Conservation (phyloP, 2,797 vertebrate genomes). For the Tragopan temminckii region DNA sequence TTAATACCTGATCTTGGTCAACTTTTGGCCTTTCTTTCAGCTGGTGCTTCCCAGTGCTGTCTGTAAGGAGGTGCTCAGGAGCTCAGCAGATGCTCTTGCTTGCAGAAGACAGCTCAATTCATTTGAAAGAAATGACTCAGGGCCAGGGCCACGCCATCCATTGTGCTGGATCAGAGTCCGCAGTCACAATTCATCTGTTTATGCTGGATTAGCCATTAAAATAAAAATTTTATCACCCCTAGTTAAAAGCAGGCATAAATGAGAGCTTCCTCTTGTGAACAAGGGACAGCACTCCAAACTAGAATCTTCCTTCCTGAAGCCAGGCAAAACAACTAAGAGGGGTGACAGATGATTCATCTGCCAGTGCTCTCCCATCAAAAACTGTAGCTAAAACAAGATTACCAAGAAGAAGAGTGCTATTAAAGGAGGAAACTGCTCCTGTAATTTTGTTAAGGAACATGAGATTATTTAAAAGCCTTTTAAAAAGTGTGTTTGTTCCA, state of each 20-base stretch:
- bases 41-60: neutral
- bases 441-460: conserved; percentile 72
- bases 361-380: conserved; percentile 45
- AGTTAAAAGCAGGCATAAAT: conserved; percentile 61
- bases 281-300: conserved; percentile 11
- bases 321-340: conserved; percentile 46
- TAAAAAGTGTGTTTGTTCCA: conserved; percentile 54
- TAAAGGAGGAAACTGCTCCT: conserved; percentile 67
- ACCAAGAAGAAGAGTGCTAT: conserved; percentile 66
- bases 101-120: conserved; percentile 51
- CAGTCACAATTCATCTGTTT: conserved; percentile 32
- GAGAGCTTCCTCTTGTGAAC: conserved; percentile 24
- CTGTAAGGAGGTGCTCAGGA: neutral
- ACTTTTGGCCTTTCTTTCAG: neutral
- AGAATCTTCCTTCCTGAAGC: conserved; percentile 34
- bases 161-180: neutral
- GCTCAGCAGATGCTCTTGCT: neutral
- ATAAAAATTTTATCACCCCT: conserved; percentile 46
- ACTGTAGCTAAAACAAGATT: conserved; percentile 70
- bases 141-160: neutral
- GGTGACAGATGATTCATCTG: conserved; percentile 56
- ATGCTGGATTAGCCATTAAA: conserved; percentile 47
- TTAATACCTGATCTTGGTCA: neutral
- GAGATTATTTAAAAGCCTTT: conserved; percentile 75
- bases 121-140: conserved; percentile 20